These are phyloP conservation scores for Myotis myotis DNA, from an alignment of 2,797 vertebrate genomes.

Conservation along the genomic window DNA sequence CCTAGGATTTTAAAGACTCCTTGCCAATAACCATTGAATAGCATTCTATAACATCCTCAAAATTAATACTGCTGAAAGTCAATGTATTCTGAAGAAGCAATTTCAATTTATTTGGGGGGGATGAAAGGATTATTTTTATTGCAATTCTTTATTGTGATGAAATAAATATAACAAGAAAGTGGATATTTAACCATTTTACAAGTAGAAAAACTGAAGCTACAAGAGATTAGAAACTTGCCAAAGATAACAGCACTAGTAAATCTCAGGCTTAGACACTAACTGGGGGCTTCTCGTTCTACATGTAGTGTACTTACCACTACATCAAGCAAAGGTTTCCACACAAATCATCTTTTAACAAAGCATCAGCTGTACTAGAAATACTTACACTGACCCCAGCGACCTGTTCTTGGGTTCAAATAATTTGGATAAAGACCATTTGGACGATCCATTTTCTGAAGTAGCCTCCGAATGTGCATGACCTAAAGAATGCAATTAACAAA, in stretches of 20 bases:
- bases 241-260: neutral
- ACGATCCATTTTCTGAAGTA: conserved; percentile 98
- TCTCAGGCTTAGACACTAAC: neutral
- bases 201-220: conserved; percentile 3
- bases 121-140: neutral
- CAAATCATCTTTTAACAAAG: conserved; percentile 5
- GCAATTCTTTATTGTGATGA: neutral
- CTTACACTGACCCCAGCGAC: conserved; percentile 99
- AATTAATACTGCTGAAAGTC: neutral
- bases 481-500: conserved; percentile 81
- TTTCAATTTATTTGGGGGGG: conserved; percentile 10
- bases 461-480: conserved; percentile 99
- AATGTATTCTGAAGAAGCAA: conserved; percentile 12
- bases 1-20: conserved; percentile 15
- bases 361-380: conserved; percentile 74
- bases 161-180: neutral
- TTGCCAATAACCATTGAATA: conserved; percentile 5
- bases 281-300: neutral
- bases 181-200: neutral
- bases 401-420: conserved; percentile 98
- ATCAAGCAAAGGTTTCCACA: conserved; percentile 16
- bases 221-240: neutral
- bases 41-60: conserved; percentile 42
- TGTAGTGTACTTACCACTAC: neutral
- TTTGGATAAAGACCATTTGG: conserved; percentile 99